Base-by-base conservation (phyloP, 2,113 vertebrate genomes). In the Festucalex cinctus region DNA sequence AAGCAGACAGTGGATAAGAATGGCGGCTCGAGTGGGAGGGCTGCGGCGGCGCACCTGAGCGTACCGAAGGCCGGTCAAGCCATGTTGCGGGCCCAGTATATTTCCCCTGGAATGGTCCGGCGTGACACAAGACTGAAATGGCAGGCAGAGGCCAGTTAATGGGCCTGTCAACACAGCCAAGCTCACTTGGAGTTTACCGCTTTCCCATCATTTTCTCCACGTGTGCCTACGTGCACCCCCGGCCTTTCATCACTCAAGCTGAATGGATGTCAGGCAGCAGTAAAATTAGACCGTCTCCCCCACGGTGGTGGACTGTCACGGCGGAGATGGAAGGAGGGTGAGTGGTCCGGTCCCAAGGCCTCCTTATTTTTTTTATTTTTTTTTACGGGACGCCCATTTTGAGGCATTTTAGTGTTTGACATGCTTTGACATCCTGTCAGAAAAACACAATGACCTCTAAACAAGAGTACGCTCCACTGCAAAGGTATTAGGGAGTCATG, bases 261-360 rank as follows among this genome's bases (percentile, higher is more conserved):
- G 84, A 92, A 85, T 81, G 76, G 86, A 82, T 71, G 78, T 75
- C 82, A 86, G 83, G 83, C 86, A 81, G 77, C 84, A 82, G 86
- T 90, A 89, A 92, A 93, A 91, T 92, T 87, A 86, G 80, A 69
- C 85, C 85, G 85, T 84, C 86, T 84, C 83, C 79, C 81, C 76
- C 73, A 78, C 72, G 73, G 32, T 75, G 73, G 80, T 85, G 83
- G 77, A 79, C 89, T 86, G 87, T 87, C 88, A 90, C 69, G 63
- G 41, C 2, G 0, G 83, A 83, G 79, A 77, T 73, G 63, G 81
- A 73, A 74, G 85, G 73, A 88, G 77, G 76, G 75, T 85, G 90
- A 86, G 77, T 57, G 74, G 65, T 85, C 72, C 62, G 75, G 72
- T 89, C 88, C 86, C 85, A 83, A 80, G 86, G 68, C 84, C 69